Evolutionary conservation across 2,113 vertebrate genomes (phyloP), one percentile per base, ranked within the genome.

Genomic region (Aplodontia rufa): DNA sequence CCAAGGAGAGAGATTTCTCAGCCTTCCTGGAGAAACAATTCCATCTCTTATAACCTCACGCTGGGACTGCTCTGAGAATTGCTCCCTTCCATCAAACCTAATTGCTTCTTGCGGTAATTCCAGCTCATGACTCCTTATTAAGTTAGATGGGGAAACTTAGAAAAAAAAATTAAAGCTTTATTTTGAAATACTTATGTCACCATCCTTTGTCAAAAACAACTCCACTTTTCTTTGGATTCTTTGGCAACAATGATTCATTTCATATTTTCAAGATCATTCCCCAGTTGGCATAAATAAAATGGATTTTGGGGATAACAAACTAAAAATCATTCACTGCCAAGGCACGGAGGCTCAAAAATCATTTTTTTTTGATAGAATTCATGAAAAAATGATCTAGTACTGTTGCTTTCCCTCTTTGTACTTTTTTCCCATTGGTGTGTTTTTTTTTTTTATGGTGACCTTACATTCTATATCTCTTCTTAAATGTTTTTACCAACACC

Each of bases 251-350:
- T 17, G 49, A 95, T 45, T 91, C 55, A 78, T 55, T 80, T 90
- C 51, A 69, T 68, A 55, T 49, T 60, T 88, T 72, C 62, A 94
- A 95, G 82, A 86, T 62, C 58, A 81, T 87, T 64, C 12, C 37
- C 47, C 72, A 94, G 42, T 32, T 45, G n/a, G 13, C 81, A 91
- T 53, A 89, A 86, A 89, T 45, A 83, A 88, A 84, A 85, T 75
- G 26, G 28, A 49, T 62, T 92, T 69, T 32, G n/a, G 35, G 35
- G 17, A 20, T 35, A 55, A 35, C 42, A 92, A 87, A 82, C 94
- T 92, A 84, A 93, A 91, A 94, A 78, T 14, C 81, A 88, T 72
- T 94, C 47, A 84, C 40, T 89, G 30, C 22, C 69, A 89, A 91
- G 40, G 24, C n/a, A 68, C 6, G 72, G 68, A 84, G 66, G 35